Conservation (phyloP, 2,797 vertebrate genomes). For the Acridotheres tristis region DNA sequence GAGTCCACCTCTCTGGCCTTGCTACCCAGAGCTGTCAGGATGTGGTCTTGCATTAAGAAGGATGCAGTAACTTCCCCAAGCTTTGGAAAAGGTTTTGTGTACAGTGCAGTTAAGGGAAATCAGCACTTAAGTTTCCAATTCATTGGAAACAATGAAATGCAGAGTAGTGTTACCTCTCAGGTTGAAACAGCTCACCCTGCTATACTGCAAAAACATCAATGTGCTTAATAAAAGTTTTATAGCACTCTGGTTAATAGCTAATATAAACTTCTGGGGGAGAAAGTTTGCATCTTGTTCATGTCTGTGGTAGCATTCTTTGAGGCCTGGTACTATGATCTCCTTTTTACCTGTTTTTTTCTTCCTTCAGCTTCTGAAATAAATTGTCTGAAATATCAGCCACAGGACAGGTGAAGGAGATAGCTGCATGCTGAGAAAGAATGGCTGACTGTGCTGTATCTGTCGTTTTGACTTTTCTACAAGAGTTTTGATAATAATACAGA, state of each 20-base stretch:
- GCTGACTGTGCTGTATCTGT: background rate
- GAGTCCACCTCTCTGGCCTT: background rate
- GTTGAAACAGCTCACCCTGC: background rate
- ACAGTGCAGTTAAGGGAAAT: background rate
- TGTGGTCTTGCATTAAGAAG: background rate
- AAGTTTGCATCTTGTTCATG: background rate
- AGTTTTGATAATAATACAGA: background rate
- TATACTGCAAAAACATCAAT: background rate
- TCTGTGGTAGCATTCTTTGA: background rate
- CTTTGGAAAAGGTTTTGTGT: background rate
- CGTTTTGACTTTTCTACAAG: background rate
- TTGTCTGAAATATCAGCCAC: background rate
- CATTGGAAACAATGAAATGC: background rate
- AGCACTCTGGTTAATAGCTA: background rate
- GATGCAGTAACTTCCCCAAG: background rate
- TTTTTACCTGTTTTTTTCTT: background rate
- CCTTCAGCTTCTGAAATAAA: slow-evolving; percentile 2
- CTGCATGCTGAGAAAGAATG: background rate
- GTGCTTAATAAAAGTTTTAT: background rate
- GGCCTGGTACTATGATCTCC: background rate
- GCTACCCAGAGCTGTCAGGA: background rate
- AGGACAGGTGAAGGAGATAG: background rate
- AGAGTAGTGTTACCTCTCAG: background rate
- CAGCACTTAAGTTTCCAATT: background rate
- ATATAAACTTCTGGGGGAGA: background rate